Evolutionary conservation across 2,113 vertebrate species (phyloP).

Genomic region (Triplophysa rosa): DNA sequence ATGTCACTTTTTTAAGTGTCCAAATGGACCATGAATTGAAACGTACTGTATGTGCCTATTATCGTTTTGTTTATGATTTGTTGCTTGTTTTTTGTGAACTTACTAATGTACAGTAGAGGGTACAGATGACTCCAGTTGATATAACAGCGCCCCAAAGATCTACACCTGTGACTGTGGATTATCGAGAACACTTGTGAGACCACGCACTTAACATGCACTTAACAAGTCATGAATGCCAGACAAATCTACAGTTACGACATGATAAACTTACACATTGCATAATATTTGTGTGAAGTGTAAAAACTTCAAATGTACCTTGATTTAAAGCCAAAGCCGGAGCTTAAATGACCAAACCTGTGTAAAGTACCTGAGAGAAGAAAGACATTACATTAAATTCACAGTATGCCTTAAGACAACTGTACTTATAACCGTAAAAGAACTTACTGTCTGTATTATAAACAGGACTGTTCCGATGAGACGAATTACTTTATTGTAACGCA

Average conservation of each 20-base stretch:
- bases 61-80: neutral
- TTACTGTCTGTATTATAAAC: slow-evolving; percentile 88
- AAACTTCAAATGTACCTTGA: slow-evolving; percentile 78
- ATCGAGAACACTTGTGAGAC: slow-evolving; percentile 13
- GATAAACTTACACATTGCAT: neutral
- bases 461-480: slow-evolving; percentile 81
- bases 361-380: slow-evolving; percentile 77
- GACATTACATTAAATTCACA: neutral
- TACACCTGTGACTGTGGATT: slow-evolving; percentile 78
- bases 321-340: slow-evolving; percentile 93
- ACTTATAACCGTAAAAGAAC: slow-evolving; percentile 37
- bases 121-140: slow-evolving; percentile 85
- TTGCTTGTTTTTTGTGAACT: slow-evolving; percentile 33
- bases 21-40: too few species aligned
- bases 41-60: neutral
- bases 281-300: neutral
- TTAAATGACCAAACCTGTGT: slow-evolving; percentile 96
- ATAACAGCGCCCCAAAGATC: slow-evolving; percentile 86
- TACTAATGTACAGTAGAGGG: slow-evolving; percentile 92
- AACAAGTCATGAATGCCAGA: neutral
- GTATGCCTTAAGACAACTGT: too few species aligned
- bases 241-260: neutral
- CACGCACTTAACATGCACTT: neutral
- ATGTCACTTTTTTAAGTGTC: too few species aligned
- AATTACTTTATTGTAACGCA: slow-evolving; percentile 83